Evolutionary conservation across 2,797 vertebrate genomes (phyloP).

Genomic region (Peromyscus aztecus): DNA sequence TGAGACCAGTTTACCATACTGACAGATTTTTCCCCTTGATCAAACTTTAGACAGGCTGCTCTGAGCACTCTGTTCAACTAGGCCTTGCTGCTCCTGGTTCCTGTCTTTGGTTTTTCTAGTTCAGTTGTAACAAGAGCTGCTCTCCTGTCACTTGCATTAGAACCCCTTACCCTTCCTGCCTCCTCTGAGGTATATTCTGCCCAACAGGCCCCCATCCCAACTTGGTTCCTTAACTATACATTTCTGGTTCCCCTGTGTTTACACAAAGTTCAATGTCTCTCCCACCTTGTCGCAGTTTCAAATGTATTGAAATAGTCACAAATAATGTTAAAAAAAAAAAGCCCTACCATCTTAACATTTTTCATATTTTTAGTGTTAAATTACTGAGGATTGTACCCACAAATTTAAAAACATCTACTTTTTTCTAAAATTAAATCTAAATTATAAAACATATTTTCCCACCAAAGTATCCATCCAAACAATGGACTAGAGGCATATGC

Average conservation of each 20-base stretch:
- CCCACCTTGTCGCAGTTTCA: neutral
- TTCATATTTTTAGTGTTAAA: neutral
- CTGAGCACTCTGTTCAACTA: neutral
- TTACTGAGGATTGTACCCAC: neutral
- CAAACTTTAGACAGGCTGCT: neutral
- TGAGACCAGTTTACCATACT: neutral
- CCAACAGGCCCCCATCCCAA: fast-evolving
- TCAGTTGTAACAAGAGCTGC: neutral
- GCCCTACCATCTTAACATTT: neutral
- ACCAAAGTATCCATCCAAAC: neutral
- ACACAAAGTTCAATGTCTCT: neutral
- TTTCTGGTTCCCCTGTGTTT: neutral
- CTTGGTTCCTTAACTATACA: neutral
- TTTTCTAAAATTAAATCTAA: constrained; percentile 46
- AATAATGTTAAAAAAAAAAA: constrained; percentile 18
- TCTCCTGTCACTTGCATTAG: neutral
- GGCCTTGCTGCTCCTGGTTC: neutral
- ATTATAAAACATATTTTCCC: neutral
- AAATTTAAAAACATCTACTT: neutral
- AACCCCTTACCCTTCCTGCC: neutral
- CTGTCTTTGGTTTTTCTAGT: neutral
- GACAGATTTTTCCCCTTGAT: neutral
- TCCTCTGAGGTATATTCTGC: constrained; percentile 5
- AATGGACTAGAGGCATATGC: neutral
- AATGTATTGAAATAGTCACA: neutral